phyloP scores from a whole-genome alignment of 2,113 vertebrate genomes.

The Recurvirostra avosetta region DNA sequence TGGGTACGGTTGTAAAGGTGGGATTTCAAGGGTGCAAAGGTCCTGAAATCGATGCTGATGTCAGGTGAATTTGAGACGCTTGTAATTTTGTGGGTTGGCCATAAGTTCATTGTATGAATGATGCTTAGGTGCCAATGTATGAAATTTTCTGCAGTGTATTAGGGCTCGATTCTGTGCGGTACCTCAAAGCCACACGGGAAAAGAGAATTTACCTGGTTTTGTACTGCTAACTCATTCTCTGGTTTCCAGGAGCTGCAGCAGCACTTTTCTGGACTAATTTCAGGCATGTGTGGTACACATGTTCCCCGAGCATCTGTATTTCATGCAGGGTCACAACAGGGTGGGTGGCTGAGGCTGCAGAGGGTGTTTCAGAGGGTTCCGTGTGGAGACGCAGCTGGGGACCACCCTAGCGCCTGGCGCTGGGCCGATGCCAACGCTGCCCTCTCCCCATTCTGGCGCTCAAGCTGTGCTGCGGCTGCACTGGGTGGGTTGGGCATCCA shows the following conservation, averaged over 20 bases:
- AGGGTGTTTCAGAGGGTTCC: background rate
- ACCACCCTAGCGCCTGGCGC: rapidly evolving
- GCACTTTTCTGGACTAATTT: background rate
- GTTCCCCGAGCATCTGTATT: background rate
- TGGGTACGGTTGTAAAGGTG: background rate
- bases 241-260: background rate
- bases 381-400: background rate
- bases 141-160: background rate
- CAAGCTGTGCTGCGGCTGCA: rapidly evolving
- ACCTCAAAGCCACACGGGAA: background rate
- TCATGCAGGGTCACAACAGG: background rate
- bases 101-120: background rate
- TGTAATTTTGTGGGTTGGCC: background rate
- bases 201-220: background rate
- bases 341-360: background rate
- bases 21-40: background rate
- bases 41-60: background rate
- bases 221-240: background rate
- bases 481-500: rapidly evolving
- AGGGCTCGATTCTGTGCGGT: background rate
- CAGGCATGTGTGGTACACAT: rapidly evolving
- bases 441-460: background rate
- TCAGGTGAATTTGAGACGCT: background rate
- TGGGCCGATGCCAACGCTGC: no score
- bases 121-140: background rate